phyloP scores from a whole-genome alignment of 2,888 invertebrate genomes.

The Apamea monoglypha region DNA sequence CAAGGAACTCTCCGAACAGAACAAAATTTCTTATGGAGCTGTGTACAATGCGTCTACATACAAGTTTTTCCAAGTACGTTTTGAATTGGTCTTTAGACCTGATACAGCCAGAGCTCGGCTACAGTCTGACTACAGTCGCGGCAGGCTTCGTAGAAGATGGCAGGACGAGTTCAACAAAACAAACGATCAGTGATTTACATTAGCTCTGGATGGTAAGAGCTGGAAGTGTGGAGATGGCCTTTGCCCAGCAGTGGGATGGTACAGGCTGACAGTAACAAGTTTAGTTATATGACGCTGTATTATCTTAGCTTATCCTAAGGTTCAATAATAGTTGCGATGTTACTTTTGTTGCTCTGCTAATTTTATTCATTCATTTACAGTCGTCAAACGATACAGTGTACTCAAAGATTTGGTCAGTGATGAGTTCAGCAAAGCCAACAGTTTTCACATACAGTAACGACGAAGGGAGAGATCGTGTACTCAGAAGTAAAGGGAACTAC shows the following conservation, averaged over 20 bases:
- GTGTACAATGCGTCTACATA: conserved; percentile 95
- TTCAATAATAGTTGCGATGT: neutral
- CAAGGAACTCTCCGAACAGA: conserved; percentile 95
- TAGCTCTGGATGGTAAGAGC: neutral
- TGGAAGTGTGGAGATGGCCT: neutral
- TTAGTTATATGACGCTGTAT: neutral
- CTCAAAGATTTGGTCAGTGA: conserved; percentile 96
- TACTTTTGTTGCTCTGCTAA: neutral
- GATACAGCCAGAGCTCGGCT: neutral
- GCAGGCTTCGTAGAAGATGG: neutral
- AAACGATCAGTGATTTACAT: too few relatives aligned
- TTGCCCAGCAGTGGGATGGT: neutral
- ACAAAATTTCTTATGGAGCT: conserved; percentile 96
- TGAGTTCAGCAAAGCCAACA: conserved; percentile 95
- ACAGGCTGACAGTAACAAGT: neutral
- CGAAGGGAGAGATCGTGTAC: conserved; percentile 96
- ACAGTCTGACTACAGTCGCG: too few relatives aligned
- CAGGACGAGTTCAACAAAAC: neutral
- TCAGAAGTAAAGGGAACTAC: conserved; percentile 93
- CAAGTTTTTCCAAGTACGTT: conserved; percentile 94
- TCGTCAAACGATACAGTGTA: conserved; percentile 96
- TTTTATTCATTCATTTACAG: conserved; percentile 76
- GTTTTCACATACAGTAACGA: conserved; percentile 95
- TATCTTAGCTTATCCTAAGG: neutral
- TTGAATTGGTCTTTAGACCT: neutral